Conservation (phyloP, 1,140 invertebrate species). For the Mesaphorura yosii region DNA sequence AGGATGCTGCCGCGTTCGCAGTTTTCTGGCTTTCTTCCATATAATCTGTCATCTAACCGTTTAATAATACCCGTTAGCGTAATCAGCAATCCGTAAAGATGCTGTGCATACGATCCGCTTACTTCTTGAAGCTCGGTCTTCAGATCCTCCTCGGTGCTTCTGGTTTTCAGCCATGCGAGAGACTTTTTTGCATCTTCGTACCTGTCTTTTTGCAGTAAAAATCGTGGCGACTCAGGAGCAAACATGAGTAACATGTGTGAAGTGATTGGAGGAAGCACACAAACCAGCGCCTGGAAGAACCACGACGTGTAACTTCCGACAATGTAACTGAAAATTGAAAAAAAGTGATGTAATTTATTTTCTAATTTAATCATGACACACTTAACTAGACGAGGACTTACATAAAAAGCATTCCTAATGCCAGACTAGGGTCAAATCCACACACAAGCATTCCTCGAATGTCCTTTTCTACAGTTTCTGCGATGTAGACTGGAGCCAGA, state of each 20-base stretch:
- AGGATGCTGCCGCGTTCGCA: too few species aligned
- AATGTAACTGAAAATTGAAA: conserved; percentile 24
- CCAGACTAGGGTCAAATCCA: not conserved
- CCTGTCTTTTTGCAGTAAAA: conserved; percentile 40
- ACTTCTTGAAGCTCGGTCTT: conserved; percentile 28
- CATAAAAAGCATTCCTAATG: not conserved
- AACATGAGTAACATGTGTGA: conserved; percentile 52
- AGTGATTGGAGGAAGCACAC: conserved; percentile 43
- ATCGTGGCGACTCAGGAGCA: conserved; percentile 44
- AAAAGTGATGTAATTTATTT: not conserved
- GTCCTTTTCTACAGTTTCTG: conserved; percentile 38
- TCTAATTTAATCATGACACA: not conserved
- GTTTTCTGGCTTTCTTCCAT: conserved; percentile 27
- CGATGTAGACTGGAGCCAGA: conserved; percentile 37
- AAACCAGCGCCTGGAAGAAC: conserved; percentile 49
- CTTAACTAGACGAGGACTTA: conserved; percentile 32
- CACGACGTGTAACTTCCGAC: conserved; percentile 62
- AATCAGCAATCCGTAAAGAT: not conserved
- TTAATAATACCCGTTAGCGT: not conserved
- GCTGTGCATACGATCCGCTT: not conserved
- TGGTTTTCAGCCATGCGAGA: conserved; percentile 51
- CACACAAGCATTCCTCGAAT: conserved; percentile 34
- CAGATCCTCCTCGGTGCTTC: conserved; percentile 25
- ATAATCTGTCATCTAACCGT: conserved; percentile 5
- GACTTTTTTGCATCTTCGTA: conserved; percentile 50